Base-by-base conservation (phyloP, 1,140 invertebrate species). In the Vanessa atalanta region DNA sequence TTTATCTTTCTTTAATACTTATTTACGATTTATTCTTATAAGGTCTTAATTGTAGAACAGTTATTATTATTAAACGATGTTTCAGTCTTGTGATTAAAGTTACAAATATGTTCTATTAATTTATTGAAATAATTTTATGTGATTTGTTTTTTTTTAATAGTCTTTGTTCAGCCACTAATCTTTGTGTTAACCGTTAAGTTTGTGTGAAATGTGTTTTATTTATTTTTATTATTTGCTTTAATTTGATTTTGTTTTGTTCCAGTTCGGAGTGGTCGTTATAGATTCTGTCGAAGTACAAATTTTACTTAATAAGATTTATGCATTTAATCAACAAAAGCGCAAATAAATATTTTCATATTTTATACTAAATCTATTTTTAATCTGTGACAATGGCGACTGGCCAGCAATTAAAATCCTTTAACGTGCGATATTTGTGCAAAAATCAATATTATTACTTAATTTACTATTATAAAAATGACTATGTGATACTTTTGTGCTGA, bases 181-280 rank as follows among this genome's bases (percentile, higher is more conserved):
- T 50, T 5, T 15, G 12, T 48, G 20, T 50, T 13, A 65, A n/a
- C 20, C 26, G 6, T 31, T 31, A 31, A 31, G 26, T 31, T 31
- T 48, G 55, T 67, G 48, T 26, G 15, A 26, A 50, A 70, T 43
- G 12, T 37, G 6, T 77, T 75, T 77, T 48, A 69, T 50, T 14
- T 51, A 72, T 43, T 71, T 60, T 73, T 67, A 70, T 80, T 82
- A 68, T 81, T 5, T 75, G 68, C 55, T 53, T 60, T 73, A 57
- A 53, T 53, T 70, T 61, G 63, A 72, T 80, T 80, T 79, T 23
- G 66, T 80, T 88, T 91, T 91, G 88, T 91, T 90, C 84, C 89
- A 91, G 89, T 86, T 89, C 83, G 65, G 71, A 86, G 47, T 88
- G 85, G 84, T 90, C 87, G 6, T 65, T 87, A 72, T 89, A 83